A percentile compares a stretch with the other conserved stretches of the same genome.
Evolutionary conservation across 2,113 vertebrate genomes (phyloP).

Genomic region (Piaya cayana): DNA sequence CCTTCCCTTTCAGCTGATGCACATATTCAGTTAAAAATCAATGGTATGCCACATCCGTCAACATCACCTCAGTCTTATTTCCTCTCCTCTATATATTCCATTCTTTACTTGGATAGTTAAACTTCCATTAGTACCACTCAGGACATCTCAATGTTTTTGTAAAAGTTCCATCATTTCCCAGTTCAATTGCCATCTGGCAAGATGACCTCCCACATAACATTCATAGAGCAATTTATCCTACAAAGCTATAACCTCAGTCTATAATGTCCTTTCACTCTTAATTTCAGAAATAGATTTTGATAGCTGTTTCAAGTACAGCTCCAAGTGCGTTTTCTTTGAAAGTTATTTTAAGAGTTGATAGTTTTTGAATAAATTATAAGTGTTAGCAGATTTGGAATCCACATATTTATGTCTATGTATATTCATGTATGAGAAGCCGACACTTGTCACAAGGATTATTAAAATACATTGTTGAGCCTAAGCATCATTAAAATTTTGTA

Average conservation of each 20-base stretch:
- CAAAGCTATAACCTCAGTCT: not conserved
- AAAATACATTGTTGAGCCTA: not conserved
- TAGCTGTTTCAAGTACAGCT: slow-evolving; percentile 26
- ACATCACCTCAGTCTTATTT: slow-evolving; percentile 39
- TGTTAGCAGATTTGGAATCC: not conserved
- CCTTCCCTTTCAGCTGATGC: slow-evolving; percentile 47
- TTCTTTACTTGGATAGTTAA: slow-evolving; percentile 28
- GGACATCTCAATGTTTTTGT: not conserved
- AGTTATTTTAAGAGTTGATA: not conserved
- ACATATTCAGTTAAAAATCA: slow-evolving; percentile 48
- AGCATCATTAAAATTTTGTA: not conserved
- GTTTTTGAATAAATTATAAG: not conserved
- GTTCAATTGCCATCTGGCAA: slow-evolving; percentile 19
- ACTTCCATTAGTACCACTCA: slow-evolving; percentile 47
- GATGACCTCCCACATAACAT: not conserved
- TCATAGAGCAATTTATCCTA: slow-evolving; percentile 6
- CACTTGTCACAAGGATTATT: not conserved
- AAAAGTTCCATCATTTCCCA: slow-evolving; percentile 32
- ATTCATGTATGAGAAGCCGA: not conserved
- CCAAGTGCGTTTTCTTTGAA: not conserved
- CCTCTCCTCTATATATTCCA: slow-evolving; percentile 41
- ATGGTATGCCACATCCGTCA: slow-evolving; percentile 48
- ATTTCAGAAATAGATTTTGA: slow-evolving; percentile 50
- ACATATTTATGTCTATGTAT: not conserved
- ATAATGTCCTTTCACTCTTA: slow-evolving; percentile 31